Evolutionary conservation across 1,140 invertebrate species (phyloP), one percentile per base, ranked within the genome.

Genomic region (Nymphalis io): DNA sequence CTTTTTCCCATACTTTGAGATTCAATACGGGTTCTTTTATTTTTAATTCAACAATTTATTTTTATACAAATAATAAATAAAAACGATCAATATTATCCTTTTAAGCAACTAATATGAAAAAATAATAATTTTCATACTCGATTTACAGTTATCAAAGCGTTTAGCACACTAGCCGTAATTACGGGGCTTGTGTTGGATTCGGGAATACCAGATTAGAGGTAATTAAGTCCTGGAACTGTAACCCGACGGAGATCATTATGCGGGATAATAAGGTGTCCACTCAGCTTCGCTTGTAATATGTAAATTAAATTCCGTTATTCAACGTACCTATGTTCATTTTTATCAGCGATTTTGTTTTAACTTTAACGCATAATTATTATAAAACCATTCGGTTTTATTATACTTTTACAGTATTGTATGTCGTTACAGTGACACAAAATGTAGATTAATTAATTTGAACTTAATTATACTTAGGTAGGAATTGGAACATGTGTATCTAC

Each of bases 241-340:
- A 82, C 76, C 72, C 77, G 68, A 68, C 63, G 70, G 74, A 76
- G 64, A 78, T 81, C 81, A 82, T 87, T 88, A 88, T 85, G 84
- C 78, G 82, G 86, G 82, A 87, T 87, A 88, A 88, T 86, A 83
- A 84, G 84, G 81, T 85, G 84, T 83, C 83, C 86, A 86, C 80
- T 84, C 86, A 81, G 82, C 76, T 69, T 40, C 84, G 81, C 78
- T 79, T 85, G 80, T 85, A 82, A 82, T 85, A 88, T 87, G 84
- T 85, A 87, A 88, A 88, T 87, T 86, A 80, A 88, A 87, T 83
- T 55, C 51, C 12, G 13, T 20, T 51, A 51, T 55, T 55, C 15
- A 27, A 27, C 51, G 51, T 55, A 27, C 51, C 21, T 55, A 15
- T 55, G 51, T 16, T 21, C n/a, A 27, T 27, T 55, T 53, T 55